Evolutionary conservation across 2,888 invertebrate species (phyloP).

Genomic region (Atherix ibis): DNA sequence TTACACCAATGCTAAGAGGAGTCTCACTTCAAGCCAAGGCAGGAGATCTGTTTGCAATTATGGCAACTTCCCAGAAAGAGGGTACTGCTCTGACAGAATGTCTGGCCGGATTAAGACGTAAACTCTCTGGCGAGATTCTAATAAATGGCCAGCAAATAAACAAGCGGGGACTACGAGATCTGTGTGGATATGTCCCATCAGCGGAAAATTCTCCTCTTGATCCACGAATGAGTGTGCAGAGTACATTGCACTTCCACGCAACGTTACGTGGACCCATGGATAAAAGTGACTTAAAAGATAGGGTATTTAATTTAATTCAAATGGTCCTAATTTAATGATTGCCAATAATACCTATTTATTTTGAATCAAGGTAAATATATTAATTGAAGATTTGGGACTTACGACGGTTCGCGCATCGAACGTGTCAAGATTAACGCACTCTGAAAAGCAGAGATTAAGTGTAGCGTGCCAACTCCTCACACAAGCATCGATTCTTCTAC

Average conservation of each 20-base stretch:
- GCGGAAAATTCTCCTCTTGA: conserved; percentile 28
- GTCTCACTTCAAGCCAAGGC: conserved; percentile 79
- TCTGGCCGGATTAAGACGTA: conserved; percentile 57
- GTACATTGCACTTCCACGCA: conserved; percentile 73
- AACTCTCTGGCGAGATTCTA: conserved; percentile 60
- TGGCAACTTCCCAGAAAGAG: conserved; percentile 78
- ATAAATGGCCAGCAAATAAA: conserved; percentile 75
- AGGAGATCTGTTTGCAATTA: conserved; percentile 77
- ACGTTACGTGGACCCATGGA: conserved; percentile 39
- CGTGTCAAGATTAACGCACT: conserved; percentile 69
- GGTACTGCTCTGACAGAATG: conserved; percentile 75
- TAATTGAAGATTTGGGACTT: conserved; percentile 82
- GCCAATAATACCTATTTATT: too few species aligned
- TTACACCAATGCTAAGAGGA: conserved; percentile 51
- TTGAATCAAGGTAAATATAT: conserved; percentile 68
- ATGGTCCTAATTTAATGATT: conserved; percentile 5
- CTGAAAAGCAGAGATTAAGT: conserved; percentile 72
- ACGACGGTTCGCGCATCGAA: conserved; percentile 78
- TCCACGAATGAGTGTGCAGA: conserved; percentile 76
- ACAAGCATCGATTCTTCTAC: conserved; percentile 69
- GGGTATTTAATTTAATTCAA: conserved; percentile 35
- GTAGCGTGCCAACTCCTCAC: conserved; percentile 79
- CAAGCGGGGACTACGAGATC: conserved; percentile 48
- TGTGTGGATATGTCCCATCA: conserved; percentile 41
- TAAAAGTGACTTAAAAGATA: conserved; percentile 48